Conservation (phyloP, 2,113 vertebrate genomes). For the Struthio camelus region DNA sequence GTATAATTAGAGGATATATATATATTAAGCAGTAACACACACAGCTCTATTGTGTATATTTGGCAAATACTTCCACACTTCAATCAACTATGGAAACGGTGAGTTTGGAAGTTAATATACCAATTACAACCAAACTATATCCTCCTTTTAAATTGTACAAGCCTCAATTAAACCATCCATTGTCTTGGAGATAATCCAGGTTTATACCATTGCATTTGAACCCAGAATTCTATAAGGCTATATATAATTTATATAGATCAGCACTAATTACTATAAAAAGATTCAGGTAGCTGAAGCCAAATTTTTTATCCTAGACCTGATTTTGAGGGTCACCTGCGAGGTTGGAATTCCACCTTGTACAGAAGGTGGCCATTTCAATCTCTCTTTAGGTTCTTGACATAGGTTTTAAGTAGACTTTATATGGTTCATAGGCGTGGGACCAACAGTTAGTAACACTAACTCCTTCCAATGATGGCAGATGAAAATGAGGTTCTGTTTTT, state of each 20-base stretch:
- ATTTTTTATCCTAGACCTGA: neutral
- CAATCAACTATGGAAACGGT: neutral
- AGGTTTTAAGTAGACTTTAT: neutral
- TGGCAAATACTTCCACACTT: neutral
- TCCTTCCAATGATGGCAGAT: neutral
- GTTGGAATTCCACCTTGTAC: neutral
- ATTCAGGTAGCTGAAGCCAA: neutral
- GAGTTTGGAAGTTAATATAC: neutral
- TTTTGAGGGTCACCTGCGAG: neutral
- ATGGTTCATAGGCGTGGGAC: neutral
- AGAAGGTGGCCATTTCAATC: neutral
- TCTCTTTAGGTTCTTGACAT: neutral
- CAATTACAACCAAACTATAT: neutral
- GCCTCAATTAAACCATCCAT: neutral
- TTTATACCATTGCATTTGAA: neutral
- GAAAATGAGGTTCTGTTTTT: neutral
- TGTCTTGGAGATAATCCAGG: neutral
- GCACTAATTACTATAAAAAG: constrained; percentile 28
- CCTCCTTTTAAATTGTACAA: neutral
- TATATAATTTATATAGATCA: neutral
- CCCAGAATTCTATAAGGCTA: neutral
- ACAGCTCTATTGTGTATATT: neutral
- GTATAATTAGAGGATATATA: constrained; percentile 2
- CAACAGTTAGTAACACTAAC: neutral
- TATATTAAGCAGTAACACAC: constrained; percentile 9